Percentiles rank a stretch among this genome's conserved stretches.
Conservation (phyloP, 2,888 invertebrate species). For the Andrena marginata region DNA sequence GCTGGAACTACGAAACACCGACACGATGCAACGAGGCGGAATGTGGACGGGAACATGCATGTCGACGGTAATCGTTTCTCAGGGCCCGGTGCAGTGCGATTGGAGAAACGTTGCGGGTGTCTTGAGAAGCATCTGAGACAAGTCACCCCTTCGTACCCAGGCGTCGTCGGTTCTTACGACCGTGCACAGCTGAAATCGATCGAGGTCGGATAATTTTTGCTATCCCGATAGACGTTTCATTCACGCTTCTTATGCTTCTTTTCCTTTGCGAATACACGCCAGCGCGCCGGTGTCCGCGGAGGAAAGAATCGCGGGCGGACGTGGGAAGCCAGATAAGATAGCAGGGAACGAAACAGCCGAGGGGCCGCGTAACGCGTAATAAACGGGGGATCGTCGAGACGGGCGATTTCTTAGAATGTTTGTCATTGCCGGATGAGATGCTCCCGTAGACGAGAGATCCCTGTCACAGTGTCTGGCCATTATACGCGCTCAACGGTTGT, state of each 20-base stretch:
- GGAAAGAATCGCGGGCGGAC: background rate
- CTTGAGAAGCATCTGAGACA: slow-evolving; percentile 77
- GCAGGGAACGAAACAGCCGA: background rate
- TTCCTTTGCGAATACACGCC: background rate
- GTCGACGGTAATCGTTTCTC: background rate
- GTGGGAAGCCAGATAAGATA: background rate
- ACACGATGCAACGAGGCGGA: background rate
- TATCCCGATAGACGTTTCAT: slow-evolving; percentile 2
- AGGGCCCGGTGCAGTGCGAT: background rate
- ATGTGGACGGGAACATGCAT: background rate
- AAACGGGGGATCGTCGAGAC: slow-evolving; percentile 52
- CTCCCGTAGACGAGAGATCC: slow-evolving; percentile 36
- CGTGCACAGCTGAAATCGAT: slow-evolving; percentile 6
- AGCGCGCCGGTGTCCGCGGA: no score
- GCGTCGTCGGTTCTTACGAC: background rate
- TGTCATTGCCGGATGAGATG: slow-evolving; percentile 60
- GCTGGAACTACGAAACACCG: background rate
- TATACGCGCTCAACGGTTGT: slow-evolving; percentile 71
- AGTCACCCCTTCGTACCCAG: slow-evolving; percentile 67
- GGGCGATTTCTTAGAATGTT: slow-evolving; percentile 57
- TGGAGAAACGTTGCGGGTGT: slow-evolving; percentile 62
- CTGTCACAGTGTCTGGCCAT: slow-evolving; percentile 67
- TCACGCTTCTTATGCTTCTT: slow-evolving; percentile 25
- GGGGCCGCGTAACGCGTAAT: slow-evolving; percentile 16
- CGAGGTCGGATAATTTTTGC: slow-evolving; percentile 19